Conservation (phyloP, 1,140 invertebrate genomes). For the Drosophila quadrilineata region DNA sequence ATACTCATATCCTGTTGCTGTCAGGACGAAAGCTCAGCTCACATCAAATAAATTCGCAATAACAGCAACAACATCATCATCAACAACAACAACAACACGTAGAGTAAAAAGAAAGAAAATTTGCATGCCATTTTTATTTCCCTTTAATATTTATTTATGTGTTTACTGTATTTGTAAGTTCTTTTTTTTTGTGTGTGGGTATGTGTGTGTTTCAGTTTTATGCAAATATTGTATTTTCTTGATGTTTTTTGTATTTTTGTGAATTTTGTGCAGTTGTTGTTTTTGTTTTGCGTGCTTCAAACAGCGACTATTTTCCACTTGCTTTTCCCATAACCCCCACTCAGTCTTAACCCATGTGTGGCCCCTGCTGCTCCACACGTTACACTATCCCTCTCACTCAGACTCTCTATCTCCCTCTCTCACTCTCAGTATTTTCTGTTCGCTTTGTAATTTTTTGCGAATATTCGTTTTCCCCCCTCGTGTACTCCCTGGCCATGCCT, state of each 20-base stretch:
- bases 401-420: no score
- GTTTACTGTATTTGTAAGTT: constrained; percentile 8
- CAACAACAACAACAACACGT: no score
- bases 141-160: constrained; percentile 57
- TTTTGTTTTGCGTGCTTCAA: constrained; percentile 28
- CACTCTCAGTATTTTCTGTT: constrained; percentile 16
- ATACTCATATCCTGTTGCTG: constrained; percentile 28
- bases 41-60: no score
- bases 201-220: no score
- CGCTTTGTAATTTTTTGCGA: constrained; percentile 16
- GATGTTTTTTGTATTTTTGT: background rate
- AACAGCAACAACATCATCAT: no score
- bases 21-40: background rate
- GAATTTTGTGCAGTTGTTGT: background rate
- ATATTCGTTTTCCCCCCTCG: no score
- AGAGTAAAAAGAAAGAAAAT: constrained; percentile 41
- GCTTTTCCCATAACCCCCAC: no score
- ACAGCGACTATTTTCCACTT: constrained; percentile 50
- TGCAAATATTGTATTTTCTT: constrained; percentile 62
- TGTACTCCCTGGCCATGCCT: no score
- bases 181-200: constrained; percentile 11
- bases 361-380: no score
- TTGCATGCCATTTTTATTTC: constrained; percentile 59
- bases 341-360: no score
- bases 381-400: no score